Evolutionary conservation across 1,140 invertebrate species (phyloP).

Genomic region (Drosophila nannoptera): DNA sequence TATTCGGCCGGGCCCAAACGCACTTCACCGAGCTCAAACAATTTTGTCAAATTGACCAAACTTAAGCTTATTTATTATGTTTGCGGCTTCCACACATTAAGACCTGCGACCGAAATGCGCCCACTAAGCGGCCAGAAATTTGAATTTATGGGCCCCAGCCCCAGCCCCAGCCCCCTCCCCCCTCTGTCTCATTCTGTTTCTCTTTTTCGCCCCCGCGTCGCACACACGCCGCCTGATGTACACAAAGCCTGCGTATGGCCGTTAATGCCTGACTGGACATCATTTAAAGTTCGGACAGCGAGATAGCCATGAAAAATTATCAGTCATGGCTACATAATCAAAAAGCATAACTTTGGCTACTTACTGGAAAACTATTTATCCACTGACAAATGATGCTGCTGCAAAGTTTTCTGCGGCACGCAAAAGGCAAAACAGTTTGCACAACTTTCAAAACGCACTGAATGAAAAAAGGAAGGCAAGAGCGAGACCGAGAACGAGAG

Average conservation of each 20-base stretch:
- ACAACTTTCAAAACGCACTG: slow-evolving; percentile 52
- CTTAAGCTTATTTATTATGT: slow-evolving; percentile 77
- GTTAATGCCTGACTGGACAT: slow-evolving; percentile 21
- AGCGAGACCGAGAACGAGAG: not conserved
- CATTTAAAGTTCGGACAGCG: slow-evolving; percentile 56
- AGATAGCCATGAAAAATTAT: slow-evolving; percentile 71
- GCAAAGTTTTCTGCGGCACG: slow-evolving; percentile 60
- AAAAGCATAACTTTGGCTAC: slow-evolving; percentile 76
- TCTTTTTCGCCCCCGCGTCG: too few species aligned
- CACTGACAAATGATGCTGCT: slow-evolving; percentile 77
- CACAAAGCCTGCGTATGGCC: not conserved
- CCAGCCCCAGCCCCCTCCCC: not conserved
- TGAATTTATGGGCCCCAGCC: slow-evolving; percentile 66
- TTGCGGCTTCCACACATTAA: slow-evolving; percentile 76
- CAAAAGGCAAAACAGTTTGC: slow-evolving; percentile 75
- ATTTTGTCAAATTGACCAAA: slow-evolving; percentile 78
- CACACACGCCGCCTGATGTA: too few species aligned
- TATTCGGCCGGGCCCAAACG: slow-evolving; percentile 49
- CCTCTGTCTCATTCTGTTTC: too few species aligned
- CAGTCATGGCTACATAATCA: slow-evolving; percentile 65
- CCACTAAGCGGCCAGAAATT: slow-evolving; percentile 59
- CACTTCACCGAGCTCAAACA: slow-evolving; percentile 68
- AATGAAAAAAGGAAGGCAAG: not conserved
- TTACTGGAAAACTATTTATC: slow-evolving; percentile 76
- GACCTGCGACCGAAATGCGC: slow-evolving; percentile 54